Base-by-base conservation (phyloP, 2,888 invertebrate genomes). In the Ophion costatus region DNA sequence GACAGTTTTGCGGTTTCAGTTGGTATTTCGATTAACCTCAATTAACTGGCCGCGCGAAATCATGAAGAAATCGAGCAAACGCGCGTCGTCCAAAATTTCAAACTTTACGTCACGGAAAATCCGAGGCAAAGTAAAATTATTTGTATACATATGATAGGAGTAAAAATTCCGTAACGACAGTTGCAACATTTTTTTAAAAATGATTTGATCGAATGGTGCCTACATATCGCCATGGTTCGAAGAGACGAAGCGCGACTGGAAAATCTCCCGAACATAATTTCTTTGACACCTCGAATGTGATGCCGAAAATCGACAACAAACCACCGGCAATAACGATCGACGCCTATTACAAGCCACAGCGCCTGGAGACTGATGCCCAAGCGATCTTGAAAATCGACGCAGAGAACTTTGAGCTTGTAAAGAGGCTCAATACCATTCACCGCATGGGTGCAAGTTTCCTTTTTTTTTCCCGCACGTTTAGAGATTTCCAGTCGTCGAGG, bases 351-450 rank as follows among this genome's bases (percentile, higher is more conserved):
- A 95, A 95, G 89, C 93, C 94, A 2, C 88, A 87, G 20, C 90
- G 90, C 82, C 87, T 95, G 10, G 63, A 81, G 7, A 84, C 87
- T 0, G 94, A 94, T 82, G 91, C 91, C 1, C 90, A 93, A n/a
- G 92, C 95, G 67, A 90, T 95, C 24, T 84, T 83, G 71, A 64
- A 90, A 66, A 92, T 94, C 76, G 95, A 96, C 89, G 94, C 91
- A 88, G 94, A 95, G 66, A 96, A 96, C 90, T 95, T 95, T 88
- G 94, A 95, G 17, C 90, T 96, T 10, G 89, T 96, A 10, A 95
- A 95, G 89, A 94, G 94, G 80, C 95, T 96, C 82, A 96, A 96
- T 88, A 87, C 93, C 24, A 95, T 96, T 87, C 95, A 95, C 89
- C 94, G 95, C 88, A 94, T 94, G 45, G 95, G 95, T 88, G 96